phyloP scores from a whole-genome alignment of 2,113 vertebrate species.

The Etheostoma spectabile region DNA sequence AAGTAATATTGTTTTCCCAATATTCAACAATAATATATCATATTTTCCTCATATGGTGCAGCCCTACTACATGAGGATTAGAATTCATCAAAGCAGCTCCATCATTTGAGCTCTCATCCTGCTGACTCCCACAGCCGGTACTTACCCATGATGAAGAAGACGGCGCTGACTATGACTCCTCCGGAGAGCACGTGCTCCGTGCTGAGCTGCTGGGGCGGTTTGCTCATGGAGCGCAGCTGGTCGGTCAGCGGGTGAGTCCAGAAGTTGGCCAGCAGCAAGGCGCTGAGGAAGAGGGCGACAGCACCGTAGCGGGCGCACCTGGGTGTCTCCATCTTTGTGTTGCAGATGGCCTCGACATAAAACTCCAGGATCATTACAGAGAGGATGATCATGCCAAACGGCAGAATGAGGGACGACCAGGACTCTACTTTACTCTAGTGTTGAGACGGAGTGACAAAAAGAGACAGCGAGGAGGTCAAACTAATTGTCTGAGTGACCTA shows the following conservation, averaged over 20 bases:
- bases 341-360: conserved; percentile 95
- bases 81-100: too few species aligned
- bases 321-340: conserved; percentile 91
- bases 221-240: conserved; percentile 91
- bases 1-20: too few species aligned
- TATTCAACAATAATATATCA: too few species aligned
- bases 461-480: too few species aligned
- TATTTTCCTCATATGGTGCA: too few species aligned
- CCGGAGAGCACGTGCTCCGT: conserved; percentile 97
- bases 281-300: conserved; percentile 88
- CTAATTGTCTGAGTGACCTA: background rate
- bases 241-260: conserved; percentile 97
- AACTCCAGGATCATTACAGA: conserved; percentile 96
- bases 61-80: background rate
- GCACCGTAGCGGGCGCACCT: conserved; percentile 91
- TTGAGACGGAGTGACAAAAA: background rate
- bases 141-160: conserved; percentile 96
- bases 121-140: conserved; percentile 6
- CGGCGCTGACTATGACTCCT: conserved; percentile 95
- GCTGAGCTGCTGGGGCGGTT: conserved; percentile 84
- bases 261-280: conserved; percentile 94
- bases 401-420: conserved; percentile 92
- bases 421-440: conserved; percentile 96
- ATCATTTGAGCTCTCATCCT: background rate
- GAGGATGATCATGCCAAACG: conserved; percentile 92